Conservation (phyloP, 23 tunicate genomes). For the Ciona savignyi region DNA sequence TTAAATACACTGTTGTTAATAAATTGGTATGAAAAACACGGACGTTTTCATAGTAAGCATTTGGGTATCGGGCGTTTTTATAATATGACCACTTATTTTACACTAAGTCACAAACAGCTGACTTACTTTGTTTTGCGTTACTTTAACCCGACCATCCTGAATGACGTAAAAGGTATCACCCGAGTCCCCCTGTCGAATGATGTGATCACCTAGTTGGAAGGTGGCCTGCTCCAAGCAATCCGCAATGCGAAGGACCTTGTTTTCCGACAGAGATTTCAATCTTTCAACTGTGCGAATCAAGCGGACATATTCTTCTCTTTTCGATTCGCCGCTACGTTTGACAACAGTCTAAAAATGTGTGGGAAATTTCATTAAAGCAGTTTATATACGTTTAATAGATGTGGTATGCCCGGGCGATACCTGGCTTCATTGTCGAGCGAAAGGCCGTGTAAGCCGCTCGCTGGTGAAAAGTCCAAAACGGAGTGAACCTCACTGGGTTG, state of each 20-base stretch:
- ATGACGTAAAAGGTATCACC: conserved; percentile 92
- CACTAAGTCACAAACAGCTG: too few species aligned
- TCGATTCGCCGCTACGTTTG: conserved; percentile 59
- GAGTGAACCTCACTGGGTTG: too few species aligned
- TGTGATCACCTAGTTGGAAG: conserved; percentile 47
- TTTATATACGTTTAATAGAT: too few species aligned
- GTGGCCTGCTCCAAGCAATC: conserved; percentile 79
- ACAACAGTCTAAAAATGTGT: conserved; percentile 43
- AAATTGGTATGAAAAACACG: background rate
- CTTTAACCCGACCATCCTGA: conserved; percentile 77
- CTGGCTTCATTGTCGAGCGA: too few species aligned
- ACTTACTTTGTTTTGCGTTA: conserved; percentile 46
- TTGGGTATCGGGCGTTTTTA: too few species aligned
- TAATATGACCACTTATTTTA: too few species aligned
- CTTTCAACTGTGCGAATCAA: conserved; percentile 56
- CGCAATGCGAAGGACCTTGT: conserved; percentile 67
- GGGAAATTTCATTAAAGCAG: too few species aligned
- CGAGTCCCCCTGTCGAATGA: conserved; percentile 89
- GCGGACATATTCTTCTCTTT: conserved; percentile 59
- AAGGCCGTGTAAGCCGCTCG: too few species aligned
- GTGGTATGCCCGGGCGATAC: too few species aligned
- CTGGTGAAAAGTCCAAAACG: too few species aligned
- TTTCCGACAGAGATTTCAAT: conserved; percentile 60
- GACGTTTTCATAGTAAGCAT: too few species aligned
- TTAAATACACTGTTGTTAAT: background rate